A percentile compares a stretch with the other conserved stretches of the same genome.
These are phyloP conservation scores for Neoseiulus cucumeris DNA, from an alignment of 1,140 invertebrate genomes.

Conservation along the genomic window DNA sequence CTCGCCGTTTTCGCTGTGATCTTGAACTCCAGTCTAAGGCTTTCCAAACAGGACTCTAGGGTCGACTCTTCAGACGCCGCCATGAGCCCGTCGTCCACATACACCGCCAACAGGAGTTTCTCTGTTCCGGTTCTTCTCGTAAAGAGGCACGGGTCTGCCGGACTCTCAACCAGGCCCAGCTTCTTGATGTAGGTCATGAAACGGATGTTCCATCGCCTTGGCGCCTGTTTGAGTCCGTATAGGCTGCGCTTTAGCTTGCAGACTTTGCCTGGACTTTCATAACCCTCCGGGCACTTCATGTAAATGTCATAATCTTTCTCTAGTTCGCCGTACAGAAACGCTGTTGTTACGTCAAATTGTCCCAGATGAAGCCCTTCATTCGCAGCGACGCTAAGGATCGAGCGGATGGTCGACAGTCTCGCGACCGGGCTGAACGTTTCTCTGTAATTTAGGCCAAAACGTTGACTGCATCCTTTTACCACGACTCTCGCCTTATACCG, in stretches of 20 bases:
- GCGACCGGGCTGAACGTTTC: constrained; percentile 16
- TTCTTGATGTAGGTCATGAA: background rate
- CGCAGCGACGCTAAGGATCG: constrained; percentile 11
- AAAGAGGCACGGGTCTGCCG: too few relatives aligned
- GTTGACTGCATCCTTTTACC: constrained; percentile 12
- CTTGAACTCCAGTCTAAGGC: too few relatives aligned
- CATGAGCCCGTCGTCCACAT: too few relatives aligned
- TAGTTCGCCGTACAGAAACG: constrained; percentile 27
- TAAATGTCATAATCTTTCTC: constrained; percentile 30
- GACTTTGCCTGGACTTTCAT: constrained; percentile 20
- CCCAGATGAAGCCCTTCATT: background rate
- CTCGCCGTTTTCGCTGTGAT: too few relatives aligned
- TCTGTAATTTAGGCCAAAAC: constrained; percentile 13
- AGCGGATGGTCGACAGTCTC: constrained; percentile 7
- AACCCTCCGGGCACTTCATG: constrained; percentile 28
- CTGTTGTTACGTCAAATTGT: too few relatives aligned
- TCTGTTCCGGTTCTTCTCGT: too few relatives aligned
- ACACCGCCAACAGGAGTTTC: too few relatives aligned
- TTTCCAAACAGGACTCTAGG: too few relatives aligned
- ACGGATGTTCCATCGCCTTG: constrained; percentile 26
- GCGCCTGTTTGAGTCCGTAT: constrained; percentile 30
- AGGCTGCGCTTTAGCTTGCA: constrained; percentile 24
- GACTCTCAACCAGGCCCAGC: too few relatives aligned
- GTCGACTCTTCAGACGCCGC: too few relatives aligned
- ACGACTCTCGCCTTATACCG: constrained; percentile 17